Base-by-base conservation (phyloP, 2,888 invertebrate genomes). In the Harpalus rubripes region DNA sequence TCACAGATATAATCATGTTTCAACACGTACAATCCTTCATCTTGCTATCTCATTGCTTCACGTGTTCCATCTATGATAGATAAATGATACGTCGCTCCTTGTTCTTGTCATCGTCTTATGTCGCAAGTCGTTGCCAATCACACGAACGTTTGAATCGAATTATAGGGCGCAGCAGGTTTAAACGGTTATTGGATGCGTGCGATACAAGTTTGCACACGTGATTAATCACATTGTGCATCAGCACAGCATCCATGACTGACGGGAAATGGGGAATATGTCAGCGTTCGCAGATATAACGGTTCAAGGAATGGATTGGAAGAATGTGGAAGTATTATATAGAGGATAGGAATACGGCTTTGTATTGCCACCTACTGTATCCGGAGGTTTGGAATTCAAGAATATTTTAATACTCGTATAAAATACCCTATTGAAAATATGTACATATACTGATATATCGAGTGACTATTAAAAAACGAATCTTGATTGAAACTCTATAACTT, bases 221-320 rank as follows among this genome's bases (percentile, higher is more conserved):
- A 63, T 63, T 63, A 63, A 63, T 26, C 63, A 22, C n/a, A 63
- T 63, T 63, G 63, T 63, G 63, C 26, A 32, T 32, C 32, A 32
- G 32, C 32, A 32, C 32, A 32, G 32, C 32, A 63, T 63, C 63
- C 63, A 1, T 63, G 26, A 61, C 59, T 61, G 59, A 61, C 44
- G 7, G 44, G 44, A 52, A 52, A 52, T 52, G 10, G 44, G 44
- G 44, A 12, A 52, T 3, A 52, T 52, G 44, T 52, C 44, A 52
- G 44, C 44, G 16, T 59, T n/a, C 3, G 18, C 18, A 59, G 3
- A n/a, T 56, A 52, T 2, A 52, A 52, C 12, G 44, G 44, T 10
- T 52, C 52, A 44, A 44, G 44, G 3, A n/a, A 44, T 1, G 5
- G 44, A 22, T 22, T 22, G 44, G 44, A 52, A 12, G 44, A 52